Conservation (phyloP, 2,888 invertebrate species). For the Quadroppia sp. region DNA sequence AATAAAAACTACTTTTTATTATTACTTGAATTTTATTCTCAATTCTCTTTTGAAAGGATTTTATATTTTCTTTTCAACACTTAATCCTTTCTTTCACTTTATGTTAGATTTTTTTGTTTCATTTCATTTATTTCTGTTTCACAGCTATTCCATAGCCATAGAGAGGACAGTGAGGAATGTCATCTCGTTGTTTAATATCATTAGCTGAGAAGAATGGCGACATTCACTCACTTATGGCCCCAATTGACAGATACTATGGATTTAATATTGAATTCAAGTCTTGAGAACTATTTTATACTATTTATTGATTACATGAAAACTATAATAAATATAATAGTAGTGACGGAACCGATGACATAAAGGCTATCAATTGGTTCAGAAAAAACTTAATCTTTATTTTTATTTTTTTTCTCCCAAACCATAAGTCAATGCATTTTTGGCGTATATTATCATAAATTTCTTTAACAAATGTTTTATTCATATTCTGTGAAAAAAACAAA, state of each 20-base stretch:
- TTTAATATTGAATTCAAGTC: not conserved
- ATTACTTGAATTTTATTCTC: no score
- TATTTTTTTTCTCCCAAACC: no score
- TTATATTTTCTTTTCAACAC: not conserved
- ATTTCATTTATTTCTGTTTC: not conserved
- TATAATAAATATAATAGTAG: not conserved
- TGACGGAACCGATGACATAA: not conserved
- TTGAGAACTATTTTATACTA: conserved; percentile 15
- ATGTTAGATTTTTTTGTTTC: not conserved
- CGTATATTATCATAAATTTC: no score
- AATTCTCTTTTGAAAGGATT: no score
- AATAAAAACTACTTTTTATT: not conserved
- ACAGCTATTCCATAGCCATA: not conserved
- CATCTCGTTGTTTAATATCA: not conserved
- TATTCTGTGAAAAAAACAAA: no score
- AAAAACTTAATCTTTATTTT: no score
- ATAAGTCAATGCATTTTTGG: no score
- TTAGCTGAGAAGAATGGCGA: not conserved
- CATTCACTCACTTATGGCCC: not conserved
- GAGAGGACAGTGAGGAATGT: not conserved
- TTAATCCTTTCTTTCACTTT: not conserved
- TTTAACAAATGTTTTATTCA: no score
- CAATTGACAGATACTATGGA: conserved; percentile 12
- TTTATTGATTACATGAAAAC: conserved; percentile 1
- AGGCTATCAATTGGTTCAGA: no score